These are phyloP conservation scores for Podotricha telesiphe DNA, from an alignment of 2,888 invertebrate genomes.

Conservation along the genomic window DNA sequence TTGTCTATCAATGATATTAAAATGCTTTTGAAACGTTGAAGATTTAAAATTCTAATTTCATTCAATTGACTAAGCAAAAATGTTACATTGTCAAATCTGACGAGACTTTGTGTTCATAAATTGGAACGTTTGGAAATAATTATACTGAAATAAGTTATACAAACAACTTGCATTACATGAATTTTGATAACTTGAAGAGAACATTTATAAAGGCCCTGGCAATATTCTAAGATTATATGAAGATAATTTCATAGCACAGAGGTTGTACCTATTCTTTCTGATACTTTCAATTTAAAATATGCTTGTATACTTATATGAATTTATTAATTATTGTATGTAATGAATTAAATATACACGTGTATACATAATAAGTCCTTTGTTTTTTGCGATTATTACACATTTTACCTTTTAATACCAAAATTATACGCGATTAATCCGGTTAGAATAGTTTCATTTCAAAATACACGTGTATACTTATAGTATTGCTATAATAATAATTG, in stretches of 20 bases:
- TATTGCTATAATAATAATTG: neutral
- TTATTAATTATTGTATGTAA: too few species aligned
- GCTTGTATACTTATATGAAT: neutral
- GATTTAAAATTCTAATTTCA: conserved; percentile 14
- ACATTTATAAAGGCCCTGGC: conserved; percentile 35
- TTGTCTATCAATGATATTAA: neutral
- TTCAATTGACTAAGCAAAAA: neutral
- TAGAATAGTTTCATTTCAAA: too few species aligned
- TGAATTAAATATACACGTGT: too few species aligned
- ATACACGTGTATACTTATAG: too few species aligned
- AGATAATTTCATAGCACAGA: conserved; percentile 33
- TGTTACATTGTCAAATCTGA: neutral
- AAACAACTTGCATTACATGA: neutral
- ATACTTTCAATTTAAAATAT: neutral
- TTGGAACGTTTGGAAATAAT: neutral
- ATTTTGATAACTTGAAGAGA: conserved; percentile 23
- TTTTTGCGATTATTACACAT: too few species aligned
- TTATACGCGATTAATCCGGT: too few species aligned
- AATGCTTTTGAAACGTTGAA: neutral
- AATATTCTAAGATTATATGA: conserved; percentile 28
- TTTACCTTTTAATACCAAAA: too few species aligned
- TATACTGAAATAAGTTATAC: too few species aligned
- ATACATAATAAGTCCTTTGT: too few species aligned
- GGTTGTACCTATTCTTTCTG: conserved; percentile 19
- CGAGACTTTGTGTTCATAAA: neutral